Evolutionary conservation across 1,140 invertebrate species (phyloP).

Genomic region (Bombus waltoni): DNA sequence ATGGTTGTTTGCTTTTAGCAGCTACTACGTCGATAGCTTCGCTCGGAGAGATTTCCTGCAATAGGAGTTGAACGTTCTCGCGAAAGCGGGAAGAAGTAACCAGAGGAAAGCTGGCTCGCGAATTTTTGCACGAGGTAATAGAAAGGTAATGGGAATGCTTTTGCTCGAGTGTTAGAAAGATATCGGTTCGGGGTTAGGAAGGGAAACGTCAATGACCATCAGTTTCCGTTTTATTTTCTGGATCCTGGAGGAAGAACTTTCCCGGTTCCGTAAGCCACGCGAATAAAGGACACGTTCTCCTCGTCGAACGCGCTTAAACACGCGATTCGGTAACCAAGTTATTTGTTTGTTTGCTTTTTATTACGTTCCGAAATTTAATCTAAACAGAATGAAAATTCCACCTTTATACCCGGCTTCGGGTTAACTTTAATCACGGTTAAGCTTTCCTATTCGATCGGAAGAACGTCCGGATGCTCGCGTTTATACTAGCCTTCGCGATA

Average conservation of each 20-base stretch:
- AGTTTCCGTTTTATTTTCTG: slow-evolving; percentile 5
- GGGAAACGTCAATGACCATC: slow-evolving; percentile 6
- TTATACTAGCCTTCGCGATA: neutral
- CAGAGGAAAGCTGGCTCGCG: neutral
- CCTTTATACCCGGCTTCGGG: neutral
- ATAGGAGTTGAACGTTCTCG: slow-evolving; percentile 3
- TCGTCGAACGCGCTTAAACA: neutral
- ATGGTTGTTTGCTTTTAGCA: slow-evolving; percentile 45
- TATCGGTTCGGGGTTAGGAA: slow-evolving; percentile 10
- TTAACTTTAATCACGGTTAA: neutral
- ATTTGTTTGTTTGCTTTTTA: slow-evolving; percentile 29
- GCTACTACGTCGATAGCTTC: slow-evolving; percentile 19
- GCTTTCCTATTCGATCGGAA: neutral
- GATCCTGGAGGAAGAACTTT: neutral
- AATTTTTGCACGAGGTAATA: slow-evolving; percentile 35
- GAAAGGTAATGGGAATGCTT: slow-evolving; percentile 5
- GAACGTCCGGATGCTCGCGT: neutral
- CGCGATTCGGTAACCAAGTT: neutral
- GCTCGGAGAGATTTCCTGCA: neutral
- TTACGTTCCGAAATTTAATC: slow-evolving; percentile 17
- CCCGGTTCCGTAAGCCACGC: neutral
- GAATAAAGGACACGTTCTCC: neutral
- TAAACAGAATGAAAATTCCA: neutral
- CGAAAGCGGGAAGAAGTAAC: neutral
- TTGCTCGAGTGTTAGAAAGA: neutral